Conservation (phyloP, 2,888 invertebrate genomes). For the Zeuzera pyrina region DNA sequence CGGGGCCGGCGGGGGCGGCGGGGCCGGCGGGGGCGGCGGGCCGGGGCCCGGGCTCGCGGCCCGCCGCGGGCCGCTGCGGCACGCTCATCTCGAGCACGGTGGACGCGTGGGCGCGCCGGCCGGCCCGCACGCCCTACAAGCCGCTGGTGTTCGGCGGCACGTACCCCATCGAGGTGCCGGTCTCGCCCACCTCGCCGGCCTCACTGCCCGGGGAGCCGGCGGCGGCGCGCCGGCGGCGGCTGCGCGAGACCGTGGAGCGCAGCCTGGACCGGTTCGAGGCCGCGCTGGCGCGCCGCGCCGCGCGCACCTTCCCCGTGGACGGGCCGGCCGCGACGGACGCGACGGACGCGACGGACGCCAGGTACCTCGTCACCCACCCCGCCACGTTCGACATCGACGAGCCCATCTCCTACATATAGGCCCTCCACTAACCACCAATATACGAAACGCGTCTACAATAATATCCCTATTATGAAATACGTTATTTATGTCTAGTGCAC, state of each 20-base stretch:
- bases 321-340: slow-evolving; percentile 45
- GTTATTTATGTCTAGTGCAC: not conserved
- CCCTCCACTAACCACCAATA: too few relatives aligned
- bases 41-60: slow-evolving; percentile 16
- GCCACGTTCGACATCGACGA: slow-evolving; percentile 74
- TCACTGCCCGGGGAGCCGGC: slow-evolving; percentile 8
- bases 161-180: slow-evolving; percentile 87
- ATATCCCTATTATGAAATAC: too few relatives aligned
- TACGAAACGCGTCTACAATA: too few relatives aligned
- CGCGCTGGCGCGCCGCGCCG: slow-evolving; percentile 33
- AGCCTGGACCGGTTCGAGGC: slow-evolving; percentile 61
- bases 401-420: slow-evolving; percentile 41
- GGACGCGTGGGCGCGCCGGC: slow-evolving; percentile 74
- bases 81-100: slow-evolving; percentile 75
- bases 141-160: slow-evolving; percentile 89
- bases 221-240: slow-evolving; percentile 25
- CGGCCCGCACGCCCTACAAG: slow-evolving; percentile 66
- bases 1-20: slow-evolving; percentile 8
- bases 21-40: slow-evolving; percentile 40
- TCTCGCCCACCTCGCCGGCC: slow-evolving; percentile 23
- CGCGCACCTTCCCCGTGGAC: slow-evolving; percentile 67
- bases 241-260: slow-evolving; percentile 54
- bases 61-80: slow-evolving; percentile 41
- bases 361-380: slow-evolving; percentile 53
- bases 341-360: slow-evolving; percentile 22